Base-by-base conservation (phyloP, 30 jellyfish, hydroid and myxozoan genomes). In the Aurelia aurita complex sp. Pacific region DNA sequence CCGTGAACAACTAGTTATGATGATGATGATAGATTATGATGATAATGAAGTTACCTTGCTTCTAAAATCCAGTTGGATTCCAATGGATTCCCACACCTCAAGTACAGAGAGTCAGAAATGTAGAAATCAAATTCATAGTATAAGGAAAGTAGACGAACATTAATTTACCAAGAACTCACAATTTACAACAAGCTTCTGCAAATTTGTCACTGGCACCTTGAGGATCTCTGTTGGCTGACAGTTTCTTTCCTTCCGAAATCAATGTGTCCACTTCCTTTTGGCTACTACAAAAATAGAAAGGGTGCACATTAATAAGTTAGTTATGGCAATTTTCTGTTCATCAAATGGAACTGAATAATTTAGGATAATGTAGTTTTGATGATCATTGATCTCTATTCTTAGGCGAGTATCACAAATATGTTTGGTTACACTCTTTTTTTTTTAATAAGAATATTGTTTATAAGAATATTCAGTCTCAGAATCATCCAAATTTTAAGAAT, bases 171-270 rank as follows among this genome's bases (percentile, higher is more conserved):
- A 23, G 15, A 51, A 85, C 98, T 91, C 69, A 91, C 98, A 92
- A 74, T 53, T 81, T 80, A 16, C 88, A 70, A 71, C 88, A 85
- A 1, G 80, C 85, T 10, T 74, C 88, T 19, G 50, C 94, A 74
- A 85, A 85, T 8, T 53, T 46, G 17, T 74, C 88, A 64, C 87
- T 64, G 9, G 94, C 94, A 35, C 76, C 76, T 34, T 50, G 79
- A 19, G 76, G 17, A 36, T 85, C 94, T 64, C 53, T 74, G 35
- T 64, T 74, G 23, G 88, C 81, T 43, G 63, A 74, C 3, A 74
- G 78, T 54, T 55, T 64, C 65, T 92, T 92, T 32, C 98, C 98
- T 51, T 52, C 77, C 33, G 95, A 79, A 88, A 92, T 86, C 53
- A 92, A 70, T 54, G 82, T 89, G 74, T 74, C 69, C 40, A 92